A percentile compares a stretch with the other conserved stretches of the same genome.
These are phyloP conservation scores for Hyperopisus bebe DNA, from an alignment of 2,113 vertebrate species.

Conservation along the genomic window DNA sequence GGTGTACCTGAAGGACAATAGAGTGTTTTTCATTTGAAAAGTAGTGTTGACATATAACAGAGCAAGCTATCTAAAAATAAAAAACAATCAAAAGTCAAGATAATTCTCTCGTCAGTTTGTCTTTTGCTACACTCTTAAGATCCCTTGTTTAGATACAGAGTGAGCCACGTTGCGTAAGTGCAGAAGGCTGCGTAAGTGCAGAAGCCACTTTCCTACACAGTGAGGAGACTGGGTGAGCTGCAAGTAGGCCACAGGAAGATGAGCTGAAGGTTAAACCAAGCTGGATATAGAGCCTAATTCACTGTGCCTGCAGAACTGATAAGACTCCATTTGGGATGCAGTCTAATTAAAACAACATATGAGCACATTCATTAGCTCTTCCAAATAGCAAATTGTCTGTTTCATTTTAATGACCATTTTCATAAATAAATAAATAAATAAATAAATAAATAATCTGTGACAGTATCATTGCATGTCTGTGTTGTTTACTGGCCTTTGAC, in stretches of 20 bases:
- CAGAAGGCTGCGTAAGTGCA: neutral
- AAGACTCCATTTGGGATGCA: neutral
- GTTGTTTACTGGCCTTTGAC: neutral
- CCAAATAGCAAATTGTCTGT: slow-evolving; percentile 4
- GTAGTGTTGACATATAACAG: neutral
- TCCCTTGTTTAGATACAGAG: neutral
- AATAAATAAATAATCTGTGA: neutral
- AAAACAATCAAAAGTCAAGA: neutral
- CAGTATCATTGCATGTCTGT: neutral
- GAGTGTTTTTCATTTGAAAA: neutral
- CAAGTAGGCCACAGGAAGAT: neutral
- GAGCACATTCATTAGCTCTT: neutral
- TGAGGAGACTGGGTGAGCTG: neutral
- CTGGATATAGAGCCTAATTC: neutral
- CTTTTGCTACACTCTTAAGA: neutral
- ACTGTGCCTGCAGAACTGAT: neutral
- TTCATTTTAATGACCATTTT: slow-evolving; percentile 12
- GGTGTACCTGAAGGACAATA: neutral
- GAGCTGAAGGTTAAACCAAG: neutral
- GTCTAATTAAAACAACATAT: slow-evolving; percentile 10
- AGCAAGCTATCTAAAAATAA: neutral
- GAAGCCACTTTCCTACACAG: neutral
- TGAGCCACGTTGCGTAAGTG: neutral
- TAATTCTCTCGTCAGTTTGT: neutral
- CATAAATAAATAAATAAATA: neutral